Evolutionary conservation across 2,797 vertebrate species (phyloP), one percentile per base, ranked within the genome.

Genomic region (Astyanax mexicanus): DNA sequence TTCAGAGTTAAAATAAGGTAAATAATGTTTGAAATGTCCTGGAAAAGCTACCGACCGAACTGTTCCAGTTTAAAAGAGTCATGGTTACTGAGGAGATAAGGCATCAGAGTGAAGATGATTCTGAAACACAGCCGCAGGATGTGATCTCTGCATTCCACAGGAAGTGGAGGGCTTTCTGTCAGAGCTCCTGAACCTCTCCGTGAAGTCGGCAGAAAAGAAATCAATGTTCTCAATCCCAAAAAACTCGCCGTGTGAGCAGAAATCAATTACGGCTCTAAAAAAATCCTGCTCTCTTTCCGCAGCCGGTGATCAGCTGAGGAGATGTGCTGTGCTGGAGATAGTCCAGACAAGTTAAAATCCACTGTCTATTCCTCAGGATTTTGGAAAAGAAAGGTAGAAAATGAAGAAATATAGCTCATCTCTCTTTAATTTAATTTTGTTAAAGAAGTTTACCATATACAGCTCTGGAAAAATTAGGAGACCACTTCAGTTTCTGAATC

Each of bases 191-290:
- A 40, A 68, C 23, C 29, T 57, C 38, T 27, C 61, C 23, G 38
- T 55, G 10, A 51, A 51, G 45, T 27, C 1, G 15, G 40, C 42
- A 57, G 54, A 75, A 6, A 8, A 25, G 64, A 68, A 75, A 75
- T 75, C 73, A 58, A 58, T 75, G 54, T 35, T 58, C 42, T 47
- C 52, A 58, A 58, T 58, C 64, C 19, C 23, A 49, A 75, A 67
- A 74, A 40, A 12, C 25, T 45, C 32, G 21, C 45, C 32, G 21
- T 66, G 11, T 67, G 40, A 45, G 51, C 13, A 55, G 27, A 37
- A 67, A 75, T 75, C 38, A 57, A 47, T 67, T 45, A 57, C 15
- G 7, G 52, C 49, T 55, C 27, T 57, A 54, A 74, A 52, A 73
- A 66, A n/a, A n/a, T n/a, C n/a, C n/a, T n/a, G n/a, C n/a, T n/a